Base-by-base conservation (phyloP, 1,140 invertebrate genomes). In the Mylabris phalerata region DNA sequence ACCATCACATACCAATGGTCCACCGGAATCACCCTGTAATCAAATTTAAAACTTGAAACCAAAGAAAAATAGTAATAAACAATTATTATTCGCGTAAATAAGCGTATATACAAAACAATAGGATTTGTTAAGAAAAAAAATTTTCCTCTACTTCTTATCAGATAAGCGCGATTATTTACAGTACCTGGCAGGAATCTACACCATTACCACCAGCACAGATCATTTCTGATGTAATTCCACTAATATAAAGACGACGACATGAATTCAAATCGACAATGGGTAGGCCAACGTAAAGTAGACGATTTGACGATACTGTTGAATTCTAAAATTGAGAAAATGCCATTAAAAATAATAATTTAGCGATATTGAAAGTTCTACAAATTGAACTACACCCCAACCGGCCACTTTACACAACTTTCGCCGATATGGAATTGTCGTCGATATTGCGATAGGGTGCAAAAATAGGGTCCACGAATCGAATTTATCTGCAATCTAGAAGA, bases 11-110 rank as follows among this genome's bases (percentile, higher is more conserved):
- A 59, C 50, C 46, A 59, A 48, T 46, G 49, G 43, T 38, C 57
- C 57, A 47, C 57, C 57, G 9, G 57, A 59, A 41, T 59, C 57
- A 40, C 57, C 57, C 57, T 59, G 50, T 51, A 59, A 59, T 38
- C 19, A 46, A 43, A 41, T 46, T 38, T 19, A 19, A 19, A 19
- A 19, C 19, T 1, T 19, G 19, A 19, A 19, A 19, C 19, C 1
- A 19, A 19, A 19, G 1, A 19, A 19, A 19, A 19, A 19, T 19
- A 19, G 19, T 19, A 13, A 13, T 13, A 19, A 19, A 19, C 19
- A 19, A 19, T 19, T 1, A 19, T 19, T 19, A 19, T 19, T 19
- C 19, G 19, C 19, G 19, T 19, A 1, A 19, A 19, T 19, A 19
- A 19, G 1, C 19, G 19, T 19, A 1, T 19, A 19, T 19, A 19